These are phyloP conservation scores for Rhynchomys soricoides DNA, from an alignment of 2,113 vertebrate genomes.

Conservation along the genomic window DNA sequence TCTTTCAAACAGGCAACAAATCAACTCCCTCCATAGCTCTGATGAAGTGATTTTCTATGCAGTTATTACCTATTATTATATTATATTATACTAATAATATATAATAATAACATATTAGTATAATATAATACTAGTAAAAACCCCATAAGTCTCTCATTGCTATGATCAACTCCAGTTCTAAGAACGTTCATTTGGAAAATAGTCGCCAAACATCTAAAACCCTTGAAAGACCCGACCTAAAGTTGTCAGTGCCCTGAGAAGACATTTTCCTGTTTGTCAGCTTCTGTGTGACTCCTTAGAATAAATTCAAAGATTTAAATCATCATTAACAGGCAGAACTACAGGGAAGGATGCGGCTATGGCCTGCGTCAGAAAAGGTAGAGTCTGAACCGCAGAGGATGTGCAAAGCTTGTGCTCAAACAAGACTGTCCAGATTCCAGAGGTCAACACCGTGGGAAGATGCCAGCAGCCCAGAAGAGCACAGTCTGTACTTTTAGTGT, in stretches of 20 bases:
- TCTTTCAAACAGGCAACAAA: constrained; percentile 37
- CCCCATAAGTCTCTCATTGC: not conserved
- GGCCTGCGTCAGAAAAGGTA: not conserved
- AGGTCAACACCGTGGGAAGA: not conserved
- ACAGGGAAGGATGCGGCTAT: not conserved
- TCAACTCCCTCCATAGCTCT: constrained; percentile 15
- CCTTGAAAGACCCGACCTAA: not conserved
- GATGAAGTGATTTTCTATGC: not conserved
- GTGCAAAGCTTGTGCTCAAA: not conserved
- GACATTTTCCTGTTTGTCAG: constrained; percentile 23
- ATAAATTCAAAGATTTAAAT: constrained; percentile 44
- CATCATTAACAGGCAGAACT: not conserved
- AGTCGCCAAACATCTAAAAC: constrained; percentile 19
- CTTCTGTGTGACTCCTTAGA: not conserved
- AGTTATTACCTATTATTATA: constrained; percentile 4
- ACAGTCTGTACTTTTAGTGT: not conserved
- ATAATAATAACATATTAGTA: no score
- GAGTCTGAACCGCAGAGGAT: not conserved
- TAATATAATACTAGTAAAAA: constrained; percentile 8
- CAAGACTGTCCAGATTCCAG: constrained; percentile 11
- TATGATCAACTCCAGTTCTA: constrained; percentile 29
- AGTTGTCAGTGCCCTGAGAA: constrained; percentile 27
- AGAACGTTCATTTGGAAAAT: constrained; percentile 46
- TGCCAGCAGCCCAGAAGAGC: not conserved
- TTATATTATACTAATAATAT: no score